Evolutionary conservation across 2,888 invertebrate genomes (phyloP), one percentile per base, ranked within the genome.

Genomic region (Eulithis testata): DNA sequence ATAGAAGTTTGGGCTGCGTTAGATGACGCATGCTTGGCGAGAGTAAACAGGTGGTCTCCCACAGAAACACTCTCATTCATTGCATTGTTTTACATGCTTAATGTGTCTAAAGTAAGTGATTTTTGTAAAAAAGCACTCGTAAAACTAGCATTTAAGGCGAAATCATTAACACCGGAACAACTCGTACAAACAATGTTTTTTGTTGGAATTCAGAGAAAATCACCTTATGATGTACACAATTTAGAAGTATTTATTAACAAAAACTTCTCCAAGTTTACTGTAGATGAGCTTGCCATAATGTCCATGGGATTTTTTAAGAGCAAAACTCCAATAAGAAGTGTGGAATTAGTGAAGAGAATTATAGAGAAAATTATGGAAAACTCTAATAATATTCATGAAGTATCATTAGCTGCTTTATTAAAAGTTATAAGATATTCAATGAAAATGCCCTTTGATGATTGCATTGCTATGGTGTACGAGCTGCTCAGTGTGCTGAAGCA

Each of bases 281-380:
- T 95, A 6, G 94, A 95, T 71, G 97, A 97, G 79, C 83, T 97
- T 65, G 96, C 95, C 11, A 93, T 97, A 11, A 93, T 96, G 73
- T 94, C 95, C 4, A 95, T 96, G 94, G 96, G 96, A 0, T 97
- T 96, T 82, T 97, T 97, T 76, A 97, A 97, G 89, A 95, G 95
- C 12, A 94, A 95, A 86, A 95, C 95, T 1, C 94, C 91, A 12
- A 91, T 97, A 56, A 93, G 94, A 68, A 94, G 89, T 81, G 72
- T 80, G 3, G 78, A 84, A 0, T 75, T 96, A 50, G 60, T 95
- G 0, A 74, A 86, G 3, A 88, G 89, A 59, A 89, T 95, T 1
- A 94, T 95, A 44, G 72, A 87, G 2, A 93, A 89, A 76, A 80
- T 95, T 0, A 90, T 90, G n/a, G 79, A 88, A 8, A 88, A 95